Conservation (phyloP, 2,888 invertebrate genomes). For the Orchestes rusci region DNA sequence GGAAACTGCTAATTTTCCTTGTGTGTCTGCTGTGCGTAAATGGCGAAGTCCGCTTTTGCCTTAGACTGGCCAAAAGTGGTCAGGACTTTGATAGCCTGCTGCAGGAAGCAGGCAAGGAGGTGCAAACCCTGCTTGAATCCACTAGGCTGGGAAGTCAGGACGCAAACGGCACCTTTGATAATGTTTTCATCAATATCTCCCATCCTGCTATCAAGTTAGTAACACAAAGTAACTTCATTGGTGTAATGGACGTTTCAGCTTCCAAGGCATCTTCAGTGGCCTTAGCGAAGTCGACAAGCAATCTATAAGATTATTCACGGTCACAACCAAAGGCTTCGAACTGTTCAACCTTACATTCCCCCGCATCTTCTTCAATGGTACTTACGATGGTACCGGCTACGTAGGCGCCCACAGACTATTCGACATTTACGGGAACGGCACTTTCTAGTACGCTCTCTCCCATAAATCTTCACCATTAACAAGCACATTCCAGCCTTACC, state of each 20-base stretch:
- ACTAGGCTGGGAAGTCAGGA: too few species aligned
- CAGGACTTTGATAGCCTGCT: too few species aligned
- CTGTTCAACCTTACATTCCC: slow-evolving; percentile 17
- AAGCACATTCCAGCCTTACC: slow-evolving; percentile 8
- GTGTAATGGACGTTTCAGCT: too few species aligned
- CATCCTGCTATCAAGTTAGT: slow-evolving; percentile 19
- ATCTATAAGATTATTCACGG: slow-evolving; percentile 3
- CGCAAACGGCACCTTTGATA: neutral
- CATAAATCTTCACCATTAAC: neutral
- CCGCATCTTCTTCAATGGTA: slow-evolving; percentile 9
- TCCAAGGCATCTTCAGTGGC: too few species aligned
- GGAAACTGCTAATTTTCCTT: too few species aligned
- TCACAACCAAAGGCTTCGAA: slow-evolving; percentile 11
- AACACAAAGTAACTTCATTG: neutral
- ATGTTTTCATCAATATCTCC: slow-evolving; percentile 13
- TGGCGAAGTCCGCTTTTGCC: too few species aligned
- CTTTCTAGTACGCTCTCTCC: slow-evolving; percentile 9
- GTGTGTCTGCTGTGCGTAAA: too few species aligned
- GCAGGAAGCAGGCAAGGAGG: too few species aligned
- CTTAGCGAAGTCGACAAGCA: too few species aligned
- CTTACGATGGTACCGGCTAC: slow-evolving; percentile 12
- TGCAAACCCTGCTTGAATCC: too few species aligned
- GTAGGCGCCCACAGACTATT: slow-evolving; percentile 14
- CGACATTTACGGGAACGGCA: slow-evolving; percentile 16
- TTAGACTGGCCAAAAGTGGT: too few species aligned